phyloP scores from a whole-genome alignment of 2,113 vertebrate genomes.

The Bufo bufo region DNA sequence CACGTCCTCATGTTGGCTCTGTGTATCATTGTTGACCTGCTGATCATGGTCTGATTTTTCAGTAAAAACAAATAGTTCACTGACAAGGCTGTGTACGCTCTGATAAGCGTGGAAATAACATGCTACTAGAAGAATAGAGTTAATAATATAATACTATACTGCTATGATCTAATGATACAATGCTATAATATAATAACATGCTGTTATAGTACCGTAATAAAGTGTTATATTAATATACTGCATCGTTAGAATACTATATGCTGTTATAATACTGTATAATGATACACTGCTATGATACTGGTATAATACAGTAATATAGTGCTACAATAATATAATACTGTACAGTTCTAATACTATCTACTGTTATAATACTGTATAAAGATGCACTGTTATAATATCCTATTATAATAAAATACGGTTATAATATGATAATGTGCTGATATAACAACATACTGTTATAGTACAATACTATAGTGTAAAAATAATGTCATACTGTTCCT shows the following conservation, averaged over 20 bases:
- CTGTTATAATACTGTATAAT: no score
- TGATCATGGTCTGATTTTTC: background rate
- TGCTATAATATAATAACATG: background rate
- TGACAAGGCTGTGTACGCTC: background rate
- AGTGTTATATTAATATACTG: no score
- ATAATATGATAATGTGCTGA: no score
- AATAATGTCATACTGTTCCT: no score
- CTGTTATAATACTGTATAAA: no score
- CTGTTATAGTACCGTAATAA: no score
- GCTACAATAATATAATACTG: no score
- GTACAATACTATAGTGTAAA: background rate
- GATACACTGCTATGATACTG: no score
- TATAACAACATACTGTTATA: background rate
- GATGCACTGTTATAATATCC: background rate
- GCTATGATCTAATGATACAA: background rate
- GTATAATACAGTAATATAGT: no score
- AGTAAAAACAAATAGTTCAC: background rate
- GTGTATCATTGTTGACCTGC: background rate
- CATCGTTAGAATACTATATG: no score
- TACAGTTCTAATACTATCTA: no score
- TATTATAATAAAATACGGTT: background rate
- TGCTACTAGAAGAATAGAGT: background rate
- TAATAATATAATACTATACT: no score
- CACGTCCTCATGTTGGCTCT: background rate
- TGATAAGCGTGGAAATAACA: background rate